Conservation (phyloP, 2,888 invertebrate genomes). For the Tenthredo notha region DNA sequence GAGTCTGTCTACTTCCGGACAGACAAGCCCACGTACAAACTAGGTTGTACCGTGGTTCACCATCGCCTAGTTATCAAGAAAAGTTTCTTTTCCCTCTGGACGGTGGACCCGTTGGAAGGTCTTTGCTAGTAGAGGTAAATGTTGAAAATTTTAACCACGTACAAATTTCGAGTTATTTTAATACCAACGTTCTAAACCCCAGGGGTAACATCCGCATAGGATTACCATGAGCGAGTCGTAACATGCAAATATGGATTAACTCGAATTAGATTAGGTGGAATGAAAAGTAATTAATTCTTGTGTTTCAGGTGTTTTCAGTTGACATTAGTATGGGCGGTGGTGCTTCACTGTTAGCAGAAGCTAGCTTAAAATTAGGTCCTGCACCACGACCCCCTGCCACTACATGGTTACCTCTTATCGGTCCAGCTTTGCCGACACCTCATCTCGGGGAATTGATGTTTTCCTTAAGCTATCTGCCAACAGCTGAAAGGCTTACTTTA, state of each 20-base stretch:
- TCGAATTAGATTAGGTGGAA: slow-evolving; percentile 8
- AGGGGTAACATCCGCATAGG: slow-evolving; percentile 80
- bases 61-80: slow-evolving; percentile 89
- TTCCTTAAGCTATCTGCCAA: slow-evolving; percentile 90
- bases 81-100: slow-evolving; percentile 83
- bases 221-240: neutral
- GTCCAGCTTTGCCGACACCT: slow-evolving; percentile 80
- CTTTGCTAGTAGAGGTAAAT: slow-evolving; percentile 72
- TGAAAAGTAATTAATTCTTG: slow-evolving; percentile 1
- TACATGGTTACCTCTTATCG: slow-evolving; percentile 89
- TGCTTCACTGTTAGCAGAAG: slow-evolving; percentile 71
- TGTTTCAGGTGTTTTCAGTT: slow-evolving; percentile 70
- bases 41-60: slow-evolving; percentile 84
- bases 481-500: slow-evolving; percentile 89
- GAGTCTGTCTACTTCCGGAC: slow-evolving; percentile 87
- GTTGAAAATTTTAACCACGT: neutral
- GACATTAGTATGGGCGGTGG: slow-evolving; percentile 67
- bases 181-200: slow-evolving; percentile 78
- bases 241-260: slow-evolving; percentile 10
- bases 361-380: slow-evolving; percentile 70
- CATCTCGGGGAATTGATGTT: slow-evolving; percentile 91
- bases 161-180: slow-evolving; percentile 22
- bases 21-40: slow-evolving; percentile 85
- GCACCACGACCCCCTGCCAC: slow-evolving; percentile 84
- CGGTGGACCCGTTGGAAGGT: slow-evolving; percentile 72